These are phyloP conservation scores for Trinorchestia longiramus DNA, from an alignment of 1,140 invertebrate genomes.

Conservation along the genomic window DNA sequence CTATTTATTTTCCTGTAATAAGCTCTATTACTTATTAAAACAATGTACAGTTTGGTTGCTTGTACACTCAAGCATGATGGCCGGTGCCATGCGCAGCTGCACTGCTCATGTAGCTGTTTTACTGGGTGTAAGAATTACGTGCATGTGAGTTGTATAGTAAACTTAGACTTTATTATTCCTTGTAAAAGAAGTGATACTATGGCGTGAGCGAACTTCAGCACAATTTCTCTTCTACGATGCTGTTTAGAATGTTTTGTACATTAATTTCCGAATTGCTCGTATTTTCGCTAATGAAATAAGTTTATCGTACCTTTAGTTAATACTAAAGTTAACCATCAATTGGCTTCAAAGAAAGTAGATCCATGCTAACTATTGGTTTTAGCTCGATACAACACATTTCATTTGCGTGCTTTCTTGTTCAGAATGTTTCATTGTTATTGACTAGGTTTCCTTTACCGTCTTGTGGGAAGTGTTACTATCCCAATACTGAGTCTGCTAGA, in stretches of 20 bases:
- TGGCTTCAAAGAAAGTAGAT: too few relatives aligned
- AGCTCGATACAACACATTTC: not conserved
- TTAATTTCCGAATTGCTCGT: not conserved
- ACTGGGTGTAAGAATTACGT: not conserved
- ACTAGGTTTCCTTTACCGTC: not conserved
- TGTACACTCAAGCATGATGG: not conserved
- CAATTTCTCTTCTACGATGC: not conserved
- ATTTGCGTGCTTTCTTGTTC: not conserved
- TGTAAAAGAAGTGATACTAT: not conserved
- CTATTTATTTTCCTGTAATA: not conserved
- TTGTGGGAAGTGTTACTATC: not conserved
- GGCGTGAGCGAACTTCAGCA: not conserved
- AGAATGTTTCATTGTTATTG: not conserved
- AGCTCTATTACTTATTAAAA: not conserved
- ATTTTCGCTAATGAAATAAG: not conserved
- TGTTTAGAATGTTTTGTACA: not conserved
- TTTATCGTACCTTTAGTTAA: not conserved
- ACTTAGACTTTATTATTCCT: not conserved
- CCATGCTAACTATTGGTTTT: too few relatives aligned
- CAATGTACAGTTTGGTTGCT: not conserved
- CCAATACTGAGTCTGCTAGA: not conserved
- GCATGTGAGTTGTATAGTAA: not conserved
- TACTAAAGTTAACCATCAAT: too few relatives aligned
- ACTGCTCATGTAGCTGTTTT: not conserved
- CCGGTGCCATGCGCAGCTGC: not conserved